Evolutionary conservation across 2,888 invertebrate species (phyloP), one percentile per base, ranked within the genome.

Genomic region (Operophtera brumata): DNA sequence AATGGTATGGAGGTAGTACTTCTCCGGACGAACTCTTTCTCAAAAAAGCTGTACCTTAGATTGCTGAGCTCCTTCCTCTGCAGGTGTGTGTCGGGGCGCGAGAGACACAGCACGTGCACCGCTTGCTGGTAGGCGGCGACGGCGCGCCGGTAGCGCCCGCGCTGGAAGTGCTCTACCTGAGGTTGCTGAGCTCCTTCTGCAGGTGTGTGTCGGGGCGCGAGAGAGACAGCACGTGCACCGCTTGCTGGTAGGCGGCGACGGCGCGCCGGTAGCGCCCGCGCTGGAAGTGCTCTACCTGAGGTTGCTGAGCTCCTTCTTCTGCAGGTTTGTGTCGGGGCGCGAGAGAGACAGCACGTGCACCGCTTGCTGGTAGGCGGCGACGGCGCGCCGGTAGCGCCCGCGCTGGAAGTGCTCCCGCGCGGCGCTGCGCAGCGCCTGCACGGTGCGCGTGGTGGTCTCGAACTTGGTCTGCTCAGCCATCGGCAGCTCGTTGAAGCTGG

Each of bases 401-500:
- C 14, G 40, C 11, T 49, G 25, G 57, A 84, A 89, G 0, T 75
- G 47, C 0, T 74, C 69, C 65, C 86, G 88, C 0, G 82, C 86
- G 53, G 78, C 73, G 0, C 67, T 52, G 12, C 86, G 80, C 0
- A 87, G 62, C 0, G 81, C 77, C 34, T 76, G 78, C 0, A 89
- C 81, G 0, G 87, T 86, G 54, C 72, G 73, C 0, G 75, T 49
- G 0, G 86, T 84, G 0, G 78, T 76, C 42, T 77, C 76, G 44
- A 77, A 86, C 55, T 82, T 86, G 0, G 64, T 71, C 59, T 89
- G 89, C n/a, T 85, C 82, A 1, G 71, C 77, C 20, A 63, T 62
- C 0, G 89, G 86, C 1, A 90, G 61, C 12, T 82, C 79, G 48
- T 86, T 84, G 65, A 87, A 90, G 47, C 90, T 90, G 78, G 37